phyloP scores from a whole-genome alignment of 2,888 invertebrate species.

The Drosophila multiciliata region DNA sequence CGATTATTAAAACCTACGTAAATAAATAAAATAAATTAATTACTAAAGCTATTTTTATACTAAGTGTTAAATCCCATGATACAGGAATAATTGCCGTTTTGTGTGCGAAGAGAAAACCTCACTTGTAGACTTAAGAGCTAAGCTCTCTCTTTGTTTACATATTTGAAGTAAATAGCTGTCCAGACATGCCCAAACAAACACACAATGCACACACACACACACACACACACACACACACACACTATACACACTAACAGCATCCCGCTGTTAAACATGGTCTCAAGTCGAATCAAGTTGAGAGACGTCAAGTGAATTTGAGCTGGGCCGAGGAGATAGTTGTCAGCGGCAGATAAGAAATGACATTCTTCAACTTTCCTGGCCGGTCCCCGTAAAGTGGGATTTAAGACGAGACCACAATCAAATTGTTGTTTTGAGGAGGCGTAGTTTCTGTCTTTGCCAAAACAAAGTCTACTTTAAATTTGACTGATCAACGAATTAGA shows the following conservation, averaged over 20 bases:
- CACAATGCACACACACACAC: neutral
- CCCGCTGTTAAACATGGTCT: conserved; percentile 26
- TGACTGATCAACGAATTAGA: neutral
- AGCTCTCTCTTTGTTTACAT: conserved; percentile 17
- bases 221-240: conserved; percentile 17
- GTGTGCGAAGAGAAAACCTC: neutral
- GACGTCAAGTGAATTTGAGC: conserved; percentile 4
- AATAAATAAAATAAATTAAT: neutral
- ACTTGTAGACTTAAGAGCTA: neutral
- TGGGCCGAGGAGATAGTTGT: conserved; percentile 22
- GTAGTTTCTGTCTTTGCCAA: neutral
- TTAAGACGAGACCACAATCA: neutral
- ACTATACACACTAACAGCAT: conserved; percentile 2
- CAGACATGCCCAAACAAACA: conserved; percentile 42
- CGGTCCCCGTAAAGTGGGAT: conserved; percentile 5
- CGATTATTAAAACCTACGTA: neutral
- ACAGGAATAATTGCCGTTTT: neutral
- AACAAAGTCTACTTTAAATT: neutral
- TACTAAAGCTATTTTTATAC: neutral
- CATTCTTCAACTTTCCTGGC: conserved; percentile 26
- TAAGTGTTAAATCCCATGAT: neutral
- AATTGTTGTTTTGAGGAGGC: neutral
- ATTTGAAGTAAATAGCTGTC: conserved; percentile 50
- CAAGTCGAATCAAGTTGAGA: conserved; percentile 18
- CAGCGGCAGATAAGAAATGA: conserved; percentile 19